Conservation (phyloP, 2,888 invertebrate genomes). For the Anthoptus insignis region DNA sequence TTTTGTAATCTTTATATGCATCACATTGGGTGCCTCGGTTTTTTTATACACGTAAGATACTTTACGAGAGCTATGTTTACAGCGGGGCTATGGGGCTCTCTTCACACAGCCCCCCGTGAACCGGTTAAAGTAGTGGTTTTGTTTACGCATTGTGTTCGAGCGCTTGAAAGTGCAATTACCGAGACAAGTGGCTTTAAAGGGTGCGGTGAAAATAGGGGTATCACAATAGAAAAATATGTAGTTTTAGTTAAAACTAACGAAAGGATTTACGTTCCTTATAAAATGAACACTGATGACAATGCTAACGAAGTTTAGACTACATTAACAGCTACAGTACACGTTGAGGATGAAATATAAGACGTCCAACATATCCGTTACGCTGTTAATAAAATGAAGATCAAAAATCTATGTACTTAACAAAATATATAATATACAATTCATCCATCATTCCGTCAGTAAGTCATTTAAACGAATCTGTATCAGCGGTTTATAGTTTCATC, state of each 20-base stretch:
- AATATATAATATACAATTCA: background rate
- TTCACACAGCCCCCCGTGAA: conserved; percentile 18
- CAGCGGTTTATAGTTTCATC: conserved; percentile 32
- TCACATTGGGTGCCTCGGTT: no score
- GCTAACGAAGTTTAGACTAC: no score
- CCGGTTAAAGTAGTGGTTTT: conserved; percentile 37
- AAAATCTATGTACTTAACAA: background rate
- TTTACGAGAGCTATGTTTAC: no score
- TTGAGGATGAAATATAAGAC: no score
- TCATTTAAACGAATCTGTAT: conserved; percentile 36
- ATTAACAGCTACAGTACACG: no score
- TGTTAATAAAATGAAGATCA: background rate
- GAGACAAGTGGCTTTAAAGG: conserved; percentile 34
- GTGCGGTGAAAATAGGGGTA: conserved; percentile 25
- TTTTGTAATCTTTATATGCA: no score
- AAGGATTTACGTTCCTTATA: background rate
- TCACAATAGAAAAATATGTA: conserved; percentile 21
- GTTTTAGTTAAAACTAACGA: conserved; percentile 14
- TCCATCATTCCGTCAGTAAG: conserved; percentile 4
- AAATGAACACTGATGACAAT: background rate
- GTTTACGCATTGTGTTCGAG: conserved; percentile 36
- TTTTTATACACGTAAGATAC: no score
- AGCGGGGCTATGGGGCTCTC: conserved; percentile 3
- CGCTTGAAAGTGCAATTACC: conserved; percentile 32
- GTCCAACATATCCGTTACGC: no score